These are phyloP conservation scores for Sphaeridia pumilis DNA, from an alignment of 2,888 invertebrate species.

Conservation along the genomic window DNA sequence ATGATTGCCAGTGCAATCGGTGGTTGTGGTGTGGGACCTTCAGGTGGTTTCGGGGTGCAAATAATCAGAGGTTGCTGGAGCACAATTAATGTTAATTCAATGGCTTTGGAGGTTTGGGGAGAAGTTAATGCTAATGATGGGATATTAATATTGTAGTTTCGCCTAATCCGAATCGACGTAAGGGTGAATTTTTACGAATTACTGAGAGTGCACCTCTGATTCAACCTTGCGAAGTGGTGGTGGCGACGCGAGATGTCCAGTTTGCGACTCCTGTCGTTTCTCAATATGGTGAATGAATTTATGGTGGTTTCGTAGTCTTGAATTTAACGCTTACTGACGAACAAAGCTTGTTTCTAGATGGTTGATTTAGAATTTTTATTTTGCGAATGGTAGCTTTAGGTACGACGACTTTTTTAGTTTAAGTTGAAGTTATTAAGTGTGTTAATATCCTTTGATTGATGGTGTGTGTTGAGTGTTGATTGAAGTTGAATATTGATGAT, in stretches of 20 bases:
- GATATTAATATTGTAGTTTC: too few species aligned
- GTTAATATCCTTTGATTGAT: not conserved
- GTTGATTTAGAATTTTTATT: not conserved
- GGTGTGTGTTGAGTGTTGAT: not conserved
- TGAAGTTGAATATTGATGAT: not conserved
- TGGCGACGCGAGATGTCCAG: slow-evolving; percentile 59
- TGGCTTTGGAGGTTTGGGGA: too few species aligned
- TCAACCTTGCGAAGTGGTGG: slow-evolving; percentile 60
- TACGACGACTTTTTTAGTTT: too few species aligned
- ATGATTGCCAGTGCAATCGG: not conserved
- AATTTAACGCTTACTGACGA: not conserved
- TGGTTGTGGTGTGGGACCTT: too few species aligned
- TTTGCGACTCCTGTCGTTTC: slow-evolving; percentile 66
- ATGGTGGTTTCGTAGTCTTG: not conserved
- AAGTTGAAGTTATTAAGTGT: not conserved
- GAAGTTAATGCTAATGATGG: too few species aligned
- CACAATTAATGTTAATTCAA: too few species aligned
- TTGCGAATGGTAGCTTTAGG: not conserved
- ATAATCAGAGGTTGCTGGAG: not conserved
- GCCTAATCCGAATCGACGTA: slow-evolving; percentile 34
- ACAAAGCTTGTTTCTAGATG: not conserved
- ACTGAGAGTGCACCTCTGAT: slow-evolving; percentile 53
- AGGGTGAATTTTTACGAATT: slow-evolving; percentile 46
- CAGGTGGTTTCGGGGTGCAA: too few species aligned
- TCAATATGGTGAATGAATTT: slow-evolving; percentile 51